Evolutionary conservation across 2,888 invertebrate species (phyloP), one percentile per base, ranked within the genome.

Genomic region (Andrena bucephala): DNA sequence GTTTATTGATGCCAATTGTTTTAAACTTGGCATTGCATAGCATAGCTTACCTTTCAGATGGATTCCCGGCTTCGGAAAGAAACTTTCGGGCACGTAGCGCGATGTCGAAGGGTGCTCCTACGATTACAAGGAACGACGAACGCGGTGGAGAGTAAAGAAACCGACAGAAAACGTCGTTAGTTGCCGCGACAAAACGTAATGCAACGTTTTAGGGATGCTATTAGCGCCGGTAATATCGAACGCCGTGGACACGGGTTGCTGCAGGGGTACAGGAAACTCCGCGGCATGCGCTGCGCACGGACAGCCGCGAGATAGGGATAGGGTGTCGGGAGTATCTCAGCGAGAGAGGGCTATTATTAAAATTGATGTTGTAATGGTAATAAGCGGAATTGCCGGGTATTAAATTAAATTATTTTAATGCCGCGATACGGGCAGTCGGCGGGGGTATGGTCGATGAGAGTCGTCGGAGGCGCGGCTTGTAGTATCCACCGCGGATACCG

Each of bases 361-460:
- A 90, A 91, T 92, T 90, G 90, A 92, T 90, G 89, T 88, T 90
- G 86, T 89, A 90, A 90, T 89, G 88, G 90, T 89, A 88, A 90
- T 89, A 88, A 90, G 90, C 87, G 84, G 89, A 90, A 92, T 91
- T 89, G 89, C 89, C 85, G 89, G 90, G 89, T 90, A 92, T 92
- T 92, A 91, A 91, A 91, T 92, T 92, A 89, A 91, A 92, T 92
- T 90, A 91, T 91, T 91, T 90, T 91, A 90, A 91, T 89, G 89
- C 85, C 66, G 81, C 83, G 83, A 81, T 73, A 71, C 81, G 68
- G 68, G 77, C 54, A 50, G 36, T 68, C 24, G 60, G 62, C 50
- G 48, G 73, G 31, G 50, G 33, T 68, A 78, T 65, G 81, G 77
- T 74, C 79, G 81, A 74, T 79, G 87, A 52, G 57, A 57, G 57